These are phyloP conservation scores for Antheraea assamensis DNA, from an alignment of 2,888 invertebrate species.

Conservation along the genomic window DNA sequence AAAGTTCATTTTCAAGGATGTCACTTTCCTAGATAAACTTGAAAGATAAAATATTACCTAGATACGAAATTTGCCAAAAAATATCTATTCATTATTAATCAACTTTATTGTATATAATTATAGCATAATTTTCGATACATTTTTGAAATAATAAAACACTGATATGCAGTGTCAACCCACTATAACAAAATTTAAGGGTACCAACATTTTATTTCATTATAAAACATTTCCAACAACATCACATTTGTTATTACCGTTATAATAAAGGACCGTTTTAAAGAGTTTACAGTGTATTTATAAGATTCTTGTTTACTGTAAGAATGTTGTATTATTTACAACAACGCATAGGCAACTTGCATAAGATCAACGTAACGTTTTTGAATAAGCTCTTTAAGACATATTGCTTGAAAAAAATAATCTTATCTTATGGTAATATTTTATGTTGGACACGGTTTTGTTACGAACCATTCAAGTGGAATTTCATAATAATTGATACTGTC, in stretches of 20 bases:
- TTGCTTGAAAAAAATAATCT: background rate
- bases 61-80: too few relatives aligned
- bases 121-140: background rate
- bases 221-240: too few relatives aligned
- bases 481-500: background rate
- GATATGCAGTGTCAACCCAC: background rate
- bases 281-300: background rate
- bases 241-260: too few relatives aligned
- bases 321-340: background rate
- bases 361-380: background rate
- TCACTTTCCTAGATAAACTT: too few relatives aligned
- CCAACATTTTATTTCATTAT: too few relatives aligned
- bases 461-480: constrained; percentile 18
- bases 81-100: too few relatives aligned
- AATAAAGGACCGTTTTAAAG: too few relatives aligned
- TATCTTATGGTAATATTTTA: background rate
- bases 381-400: background rate
- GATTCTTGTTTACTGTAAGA: background rate
- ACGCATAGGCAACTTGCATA: constrained; percentile 8
- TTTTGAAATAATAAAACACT: background rate
- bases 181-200: background rate
- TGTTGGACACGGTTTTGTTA: constrained; percentile 8
- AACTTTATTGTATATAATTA: background rate
- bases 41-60: too few relatives aligned
- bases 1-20: too few relatives aligned